Percentiles rank a stretch among this genome's conserved stretches.
phyloP scores from a whole-genome alignment of 2,888 invertebrate species.

The Cryptops parisi region DNA sequence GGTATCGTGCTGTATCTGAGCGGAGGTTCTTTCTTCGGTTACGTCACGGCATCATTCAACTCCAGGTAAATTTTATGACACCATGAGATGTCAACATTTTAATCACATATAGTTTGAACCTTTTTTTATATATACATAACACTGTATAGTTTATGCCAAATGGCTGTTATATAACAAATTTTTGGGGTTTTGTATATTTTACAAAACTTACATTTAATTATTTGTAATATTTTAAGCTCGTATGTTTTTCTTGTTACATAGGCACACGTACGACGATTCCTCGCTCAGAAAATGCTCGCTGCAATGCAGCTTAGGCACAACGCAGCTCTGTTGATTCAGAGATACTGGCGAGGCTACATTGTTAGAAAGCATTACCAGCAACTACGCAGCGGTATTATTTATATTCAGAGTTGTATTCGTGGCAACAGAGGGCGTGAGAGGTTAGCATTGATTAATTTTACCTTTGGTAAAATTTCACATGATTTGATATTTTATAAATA shows the following conservation, averaged over 20 bases:
- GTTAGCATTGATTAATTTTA: too few relatives aligned
- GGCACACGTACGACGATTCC: constrained; percentile 49
- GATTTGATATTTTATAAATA: neutral
- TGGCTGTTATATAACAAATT: too few relatives aligned
- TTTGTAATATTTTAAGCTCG: neutral
- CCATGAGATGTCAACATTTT: neutral
- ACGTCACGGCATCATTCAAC: constrained; percentile 53
- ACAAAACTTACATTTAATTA: too few relatives aligned
- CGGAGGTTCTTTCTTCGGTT: constrained; percentile 59
- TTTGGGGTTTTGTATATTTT: too few relatives aligned
- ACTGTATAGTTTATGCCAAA: too few relatives aligned
- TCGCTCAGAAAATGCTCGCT: constrained; percentile 41
- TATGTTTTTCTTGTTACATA: constrained; percentile 29
- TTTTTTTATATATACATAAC: neutral
- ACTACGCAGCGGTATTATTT: constrained; percentile 42
- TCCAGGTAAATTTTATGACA: constrained; percentile 41
- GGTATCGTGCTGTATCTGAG: constrained; percentile 71
- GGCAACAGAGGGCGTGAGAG: constrained; percentile 48
- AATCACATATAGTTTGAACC: neutral
- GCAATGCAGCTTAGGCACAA: constrained; percentile 29
- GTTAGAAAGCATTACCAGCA: constrained; percentile 51
- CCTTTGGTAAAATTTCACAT: neutral
- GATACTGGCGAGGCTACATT: constrained; percentile 56
- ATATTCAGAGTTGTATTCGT: constrained; percentile 56
- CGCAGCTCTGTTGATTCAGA: constrained; percentile 53